These are phyloP conservation scores for Babylonia areolata DNA, from an alignment of 1,140 invertebrate species.

Conservation along the genomic window DNA sequence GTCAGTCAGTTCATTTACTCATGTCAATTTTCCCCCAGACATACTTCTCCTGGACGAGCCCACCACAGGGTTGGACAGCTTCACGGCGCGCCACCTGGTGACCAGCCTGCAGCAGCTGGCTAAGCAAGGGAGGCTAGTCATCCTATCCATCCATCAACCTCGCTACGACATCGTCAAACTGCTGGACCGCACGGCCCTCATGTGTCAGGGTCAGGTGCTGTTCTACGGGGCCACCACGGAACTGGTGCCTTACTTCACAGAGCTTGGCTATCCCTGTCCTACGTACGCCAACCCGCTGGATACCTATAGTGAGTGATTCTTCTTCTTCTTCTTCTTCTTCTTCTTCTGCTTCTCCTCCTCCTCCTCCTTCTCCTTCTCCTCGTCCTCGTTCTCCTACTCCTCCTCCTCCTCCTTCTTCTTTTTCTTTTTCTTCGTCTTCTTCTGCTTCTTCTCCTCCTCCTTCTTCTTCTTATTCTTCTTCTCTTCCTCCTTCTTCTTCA, in stretches of 20 bases:
- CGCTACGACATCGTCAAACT: slow-evolving; percentile 60
- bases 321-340: not conserved
- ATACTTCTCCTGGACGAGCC: slow-evolving; percentile 65
- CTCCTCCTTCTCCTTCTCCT: not conserved
- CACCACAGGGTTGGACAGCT: slow-evolving; percentile 63
- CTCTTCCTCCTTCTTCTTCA: not conserved
- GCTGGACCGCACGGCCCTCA: slow-evolving; percentile 57
- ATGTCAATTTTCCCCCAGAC: slow-evolving; percentile 39
- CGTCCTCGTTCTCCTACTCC: not conserved
- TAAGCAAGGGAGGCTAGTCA: slow-evolving; percentile 55
- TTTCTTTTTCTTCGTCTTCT: not conserved
- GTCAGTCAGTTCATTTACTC: not conserved
- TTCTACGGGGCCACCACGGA: slow-evolving; percentile 52
- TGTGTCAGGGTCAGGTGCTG: slow-evolving; percentile 59
- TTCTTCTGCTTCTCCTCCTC: no score
- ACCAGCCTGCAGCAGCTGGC: slow-evolving; percentile 54
- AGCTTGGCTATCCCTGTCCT: slow-evolving; percentile 59
- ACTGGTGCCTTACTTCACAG: slow-evolving; percentile 59
- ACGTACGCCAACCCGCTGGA: slow-evolving; percentile 60
- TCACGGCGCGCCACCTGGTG: slow-evolving; percentile 62
- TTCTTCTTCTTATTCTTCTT: not conserved
- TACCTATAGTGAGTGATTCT: slow-evolving; percentile 53
- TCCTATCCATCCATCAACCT: slow-evolving; percentile 65
- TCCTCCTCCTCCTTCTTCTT: not conserved
- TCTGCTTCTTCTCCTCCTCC: not conserved